These are phyloP conservation scores for Brachymystax lenok DNA, from an alignment of 2,797 vertebrate species.

Conservation along the genomic window DNA sequence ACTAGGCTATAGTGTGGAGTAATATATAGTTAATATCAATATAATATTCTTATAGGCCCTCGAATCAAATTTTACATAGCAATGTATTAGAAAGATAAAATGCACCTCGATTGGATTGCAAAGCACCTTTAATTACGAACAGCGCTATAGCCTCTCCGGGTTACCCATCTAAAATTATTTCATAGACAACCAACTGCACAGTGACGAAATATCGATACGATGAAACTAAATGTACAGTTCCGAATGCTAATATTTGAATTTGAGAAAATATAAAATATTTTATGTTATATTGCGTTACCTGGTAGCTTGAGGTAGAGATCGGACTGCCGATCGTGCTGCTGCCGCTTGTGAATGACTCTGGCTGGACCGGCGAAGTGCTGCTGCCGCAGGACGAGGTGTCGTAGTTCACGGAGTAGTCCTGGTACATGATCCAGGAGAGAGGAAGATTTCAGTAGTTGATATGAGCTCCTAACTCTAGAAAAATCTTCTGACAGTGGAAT, in stretches of 20 bases:
- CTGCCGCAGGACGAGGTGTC: conserved; percentile 98
- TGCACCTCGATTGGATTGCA: neutral
- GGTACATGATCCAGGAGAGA: conserved; percentile 93
- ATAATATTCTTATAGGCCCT: neutral
- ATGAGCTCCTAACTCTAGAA: conserved; percentile 48
- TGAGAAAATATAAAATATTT: neutral
- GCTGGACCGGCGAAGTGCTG: conserved; percentile 93
- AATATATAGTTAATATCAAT: neutral
- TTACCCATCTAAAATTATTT: conserved; percentile 25
- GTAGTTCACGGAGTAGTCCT: conserved; percentile 97
- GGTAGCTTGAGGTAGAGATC: conserved; percentile 83
- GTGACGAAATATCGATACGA: neutral
- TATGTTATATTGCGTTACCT: conserved; percentile 67
- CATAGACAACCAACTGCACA: conserved; percentile 4
- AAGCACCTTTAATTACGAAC: neutral
- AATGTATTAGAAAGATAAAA: neutral
- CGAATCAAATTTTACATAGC: neutral
- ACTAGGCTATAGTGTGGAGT: neutral
- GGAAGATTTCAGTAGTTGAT: conserved; percentile 59
- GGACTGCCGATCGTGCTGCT: conserved; percentile 82
- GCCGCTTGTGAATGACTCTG: conserved; percentile 90
- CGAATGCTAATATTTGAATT: neutral
- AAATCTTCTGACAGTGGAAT: conserved; percentile 61
- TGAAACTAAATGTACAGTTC: neutral
- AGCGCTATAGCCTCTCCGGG: conserved; percentile 23